Base-by-base conservation (phyloP, 1,140 invertebrate species). In the Philopotamus ludificatus region DNA sequence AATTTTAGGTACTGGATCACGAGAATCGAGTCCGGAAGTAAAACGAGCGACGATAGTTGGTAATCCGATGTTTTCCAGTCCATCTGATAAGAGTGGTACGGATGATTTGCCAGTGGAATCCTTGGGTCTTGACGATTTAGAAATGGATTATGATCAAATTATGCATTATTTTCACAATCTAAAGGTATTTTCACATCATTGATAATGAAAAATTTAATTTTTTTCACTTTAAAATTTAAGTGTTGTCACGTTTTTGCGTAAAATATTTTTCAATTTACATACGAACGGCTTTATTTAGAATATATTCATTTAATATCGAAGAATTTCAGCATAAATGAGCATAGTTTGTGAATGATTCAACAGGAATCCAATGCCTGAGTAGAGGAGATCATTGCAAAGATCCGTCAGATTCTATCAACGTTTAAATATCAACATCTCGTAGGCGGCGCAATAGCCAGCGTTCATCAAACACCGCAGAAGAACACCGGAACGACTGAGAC, bases 121-220 rank as follows among this genome's bases (percentile, higher is more conserved):
- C 51, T 81, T 88, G 22, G 85, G 85, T 45, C 79, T 92, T 61
- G 90, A 92, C 76, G 89, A 91, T 77, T 81, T 93, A 64, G 92
- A 92, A 71, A 94, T 97, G 92, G 93, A 97, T 76, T 97, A 97
- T 78, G 93, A 97, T 74, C 92, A 97, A 83, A 92, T 98, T 74
- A 94, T 96, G 91, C 90, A 95, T 73, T 96, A 97, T 81, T 97
- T 98, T 84, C 93, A 96, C 79, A 97, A 95, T 83, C 83, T 98
- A 72, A 97, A 97, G 84, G 95, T 87, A 80, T 89, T 79, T 86
- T 86, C 1, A 87, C 20, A 44, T 41, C 21, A 39, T 60, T 60
- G 41, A 60, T 7, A 45, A 55, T 44, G 16, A 2, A 34, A 21
- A 47, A 23, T 49, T 39, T 22, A 65, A 39, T 49, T 15, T 39